Evolutionary conservation across 30 jellyfish, hydroid and myxozoan species (phyloP).

Genomic region (Cassiopea andromeda): DNA sequence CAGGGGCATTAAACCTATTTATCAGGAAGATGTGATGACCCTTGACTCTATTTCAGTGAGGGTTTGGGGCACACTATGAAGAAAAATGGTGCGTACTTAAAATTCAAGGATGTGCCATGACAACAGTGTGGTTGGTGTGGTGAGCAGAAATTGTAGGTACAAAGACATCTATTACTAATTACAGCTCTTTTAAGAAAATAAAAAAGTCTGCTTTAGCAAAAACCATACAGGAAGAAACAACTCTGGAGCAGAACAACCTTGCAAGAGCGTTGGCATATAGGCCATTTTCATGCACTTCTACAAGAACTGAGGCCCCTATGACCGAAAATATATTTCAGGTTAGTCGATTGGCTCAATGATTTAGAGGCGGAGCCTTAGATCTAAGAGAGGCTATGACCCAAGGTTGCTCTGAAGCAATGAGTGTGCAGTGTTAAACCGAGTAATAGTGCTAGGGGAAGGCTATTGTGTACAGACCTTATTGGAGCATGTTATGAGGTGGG

Average conservation of each 20-base stretch:
- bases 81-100: background rate
- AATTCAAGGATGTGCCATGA: background rate
- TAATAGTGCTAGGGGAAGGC: background rate
- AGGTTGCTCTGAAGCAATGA: background rate
- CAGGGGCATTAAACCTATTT: background rate
- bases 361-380: background rate
- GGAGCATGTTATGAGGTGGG: background rate
- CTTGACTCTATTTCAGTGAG: background rate
- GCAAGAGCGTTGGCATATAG: slow-evolving; percentile 21
- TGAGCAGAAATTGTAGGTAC: background rate
- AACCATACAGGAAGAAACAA: background rate
- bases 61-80: background rate
- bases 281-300: slow-evolving; percentile 38
- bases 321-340: slow-evolving; percentile 64
- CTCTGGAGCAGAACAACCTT: slow-evolving; percentile 49
- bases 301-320: slow-evolving; percentile 55
- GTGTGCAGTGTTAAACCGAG: background rate
- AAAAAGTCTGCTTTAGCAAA: background rate
- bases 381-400: background rate
- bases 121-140: background rate
- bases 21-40: background rate
- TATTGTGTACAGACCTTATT: background rate
- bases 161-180: background rate
- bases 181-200: background rate
- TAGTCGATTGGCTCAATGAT: background rate